Percentiles rank a stretch among this genome's conserved stretches.
Evolutionary conservation across 2,888 invertebrate species (phyloP).

Genomic region (Apamea monoglypha): DNA sequence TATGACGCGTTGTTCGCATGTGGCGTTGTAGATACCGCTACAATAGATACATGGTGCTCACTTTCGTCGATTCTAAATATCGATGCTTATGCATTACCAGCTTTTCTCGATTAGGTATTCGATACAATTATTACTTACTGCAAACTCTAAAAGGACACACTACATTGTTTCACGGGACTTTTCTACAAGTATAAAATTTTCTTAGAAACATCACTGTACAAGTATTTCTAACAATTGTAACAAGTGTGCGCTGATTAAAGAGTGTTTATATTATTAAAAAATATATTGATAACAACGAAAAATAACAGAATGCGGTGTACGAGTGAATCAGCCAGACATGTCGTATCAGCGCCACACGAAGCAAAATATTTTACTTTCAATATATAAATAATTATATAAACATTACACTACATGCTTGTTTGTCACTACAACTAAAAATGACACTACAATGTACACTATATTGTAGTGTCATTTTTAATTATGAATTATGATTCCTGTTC

Average conservation of each 20-base stretch:
- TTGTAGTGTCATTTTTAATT: constrained; percentile 24
- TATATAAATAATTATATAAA: constrained; percentile 33
- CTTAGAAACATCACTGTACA: constrained; percentile 14
- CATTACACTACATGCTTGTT: constrained; percentile 8
- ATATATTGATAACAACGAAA: constrained; percentile 57
- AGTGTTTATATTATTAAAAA: constrained; percentile 62
- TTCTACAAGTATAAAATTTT: constrained; percentile 9
- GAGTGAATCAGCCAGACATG: constrained; percentile 62
- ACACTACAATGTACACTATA: no score
- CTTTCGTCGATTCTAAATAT: neutral
- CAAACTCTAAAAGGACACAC: neutral
- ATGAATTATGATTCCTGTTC: constrained; percentile 5
- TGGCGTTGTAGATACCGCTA: no score
- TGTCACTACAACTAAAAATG: no score
- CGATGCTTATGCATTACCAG: neutral
- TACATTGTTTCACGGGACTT: constrained; percentile 19
- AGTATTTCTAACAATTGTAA: constrained; percentile 32
- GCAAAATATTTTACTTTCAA: constrained; percentile 62
- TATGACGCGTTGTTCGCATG: no score
- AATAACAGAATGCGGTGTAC: constrained; percentile 41
- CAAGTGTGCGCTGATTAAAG: constrained; percentile 46
- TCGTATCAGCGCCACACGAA: constrained; percentile 51
- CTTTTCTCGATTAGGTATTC: neutral
- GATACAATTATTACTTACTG: no score
- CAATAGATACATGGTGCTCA: neutral